Conservation (phyloP, 2,797 vertebrate species). For the Squalus acanthias region DNA sequence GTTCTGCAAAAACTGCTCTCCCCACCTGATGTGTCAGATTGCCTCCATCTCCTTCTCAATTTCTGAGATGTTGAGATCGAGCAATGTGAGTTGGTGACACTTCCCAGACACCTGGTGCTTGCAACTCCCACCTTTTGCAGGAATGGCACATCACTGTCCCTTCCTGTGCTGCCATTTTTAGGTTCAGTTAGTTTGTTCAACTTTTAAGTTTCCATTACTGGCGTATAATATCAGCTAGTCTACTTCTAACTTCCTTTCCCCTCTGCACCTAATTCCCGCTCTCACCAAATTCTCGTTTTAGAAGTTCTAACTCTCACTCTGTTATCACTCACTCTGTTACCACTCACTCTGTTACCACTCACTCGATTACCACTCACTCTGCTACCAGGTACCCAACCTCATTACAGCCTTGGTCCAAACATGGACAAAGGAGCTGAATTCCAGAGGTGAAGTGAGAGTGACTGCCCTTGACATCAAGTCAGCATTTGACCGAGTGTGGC, state of each 20-base stretch:
- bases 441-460: too few relatives aligned
- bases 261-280: not conserved
- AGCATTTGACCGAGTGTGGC: too few relatives aligned
- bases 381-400: too few relatives aligned
- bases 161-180: not conserved
- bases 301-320: not conserved
- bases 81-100: not conserved
- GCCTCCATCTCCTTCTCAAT: not conserved
- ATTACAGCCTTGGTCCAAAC: too few relatives aligned
- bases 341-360: too few relatives aligned
- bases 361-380: too few relatives aligned
- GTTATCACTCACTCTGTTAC: not conserved
- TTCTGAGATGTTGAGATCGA: not conserved
- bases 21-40: not conserved
- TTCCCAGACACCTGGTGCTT: not conserved
- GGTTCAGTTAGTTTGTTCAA: not conserved
- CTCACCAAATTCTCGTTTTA: not conserved
- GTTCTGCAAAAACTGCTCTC: not conserved
- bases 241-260: not conserved
- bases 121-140: not conserved
- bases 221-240: not conserved
- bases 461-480: too few relatives aligned
- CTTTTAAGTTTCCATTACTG: not conserved
- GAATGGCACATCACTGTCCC: not conserved
- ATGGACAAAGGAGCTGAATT: too few relatives aligned